Evolutionary conservation across 92 coral and sea anemone genomes (phyloP).

Genomic region (Virgularia gustaviana): DNA sequence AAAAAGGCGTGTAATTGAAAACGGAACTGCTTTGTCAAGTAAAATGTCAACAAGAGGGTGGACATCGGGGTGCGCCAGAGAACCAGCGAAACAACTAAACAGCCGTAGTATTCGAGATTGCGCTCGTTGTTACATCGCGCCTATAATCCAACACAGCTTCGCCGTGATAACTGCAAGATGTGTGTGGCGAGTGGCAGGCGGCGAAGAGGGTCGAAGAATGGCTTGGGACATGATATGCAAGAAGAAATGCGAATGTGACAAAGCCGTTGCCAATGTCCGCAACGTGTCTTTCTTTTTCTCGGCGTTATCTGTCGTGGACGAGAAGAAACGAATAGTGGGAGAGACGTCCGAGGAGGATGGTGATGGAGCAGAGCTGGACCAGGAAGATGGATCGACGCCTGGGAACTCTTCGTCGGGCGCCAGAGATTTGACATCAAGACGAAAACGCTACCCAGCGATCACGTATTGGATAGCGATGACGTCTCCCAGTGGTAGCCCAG

Average conservation of each 20-base stretch:
- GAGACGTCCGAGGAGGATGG: neutral
- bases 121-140: neutral
- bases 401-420: neutral
- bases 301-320: neutral
- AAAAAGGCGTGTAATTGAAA: too few species aligned
- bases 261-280: neutral
- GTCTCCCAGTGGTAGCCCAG: slow-evolving; percentile 23
- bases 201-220: neutral
- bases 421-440: neutral
- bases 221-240: slow-evolving; percentile 5
- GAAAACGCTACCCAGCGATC: slow-evolving; percentile 20
- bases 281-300: slow-evolving; percentile 21
- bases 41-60: too few species aligned
- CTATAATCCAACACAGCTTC: neutral
- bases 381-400: neutral
- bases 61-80: neutral
- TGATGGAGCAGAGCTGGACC: neutral
- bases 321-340: neutral
- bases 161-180: neutral
- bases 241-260: slow-evolving; percentile 26
- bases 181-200: neutral
- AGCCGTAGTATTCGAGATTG: neutral
- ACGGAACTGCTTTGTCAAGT: too few species aligned
- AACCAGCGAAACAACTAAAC: neutral
- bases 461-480: slow-evolving; percentile 21